Evolutionary conservation across 2,888 invertebrate species (phyloP).

Genomic region (Aplocera efformata): DNA sequence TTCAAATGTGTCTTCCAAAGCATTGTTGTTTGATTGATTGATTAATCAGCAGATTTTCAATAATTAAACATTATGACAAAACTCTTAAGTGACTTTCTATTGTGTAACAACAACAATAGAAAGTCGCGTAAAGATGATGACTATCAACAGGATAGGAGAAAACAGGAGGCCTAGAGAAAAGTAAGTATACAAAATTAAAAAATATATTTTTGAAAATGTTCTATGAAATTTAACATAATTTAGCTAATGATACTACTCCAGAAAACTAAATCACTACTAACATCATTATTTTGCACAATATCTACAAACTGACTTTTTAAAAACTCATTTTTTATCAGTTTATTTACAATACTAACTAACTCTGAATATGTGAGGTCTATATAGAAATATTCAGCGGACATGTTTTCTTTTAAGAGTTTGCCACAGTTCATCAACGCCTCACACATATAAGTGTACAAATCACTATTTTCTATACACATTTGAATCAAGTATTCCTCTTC

Average conservation of each 20-base stretch:
- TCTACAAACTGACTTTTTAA: slow-evolving; percentile 62
- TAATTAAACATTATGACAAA: too few species aligned
- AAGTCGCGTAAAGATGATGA: too few species aligned
- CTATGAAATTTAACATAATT: slow-evolving; percentile 9
- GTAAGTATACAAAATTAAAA: slow-evolving; percentile 3
- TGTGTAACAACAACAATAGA: too few species aligned
- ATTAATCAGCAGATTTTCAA: too few species aligned
- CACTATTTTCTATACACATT: slow-evolving; percentile 51
- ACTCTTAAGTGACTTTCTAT: too few species aligned
- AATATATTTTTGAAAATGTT: slow-evolving; percentile 6
- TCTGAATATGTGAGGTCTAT: slow-evolving; percentile 75
- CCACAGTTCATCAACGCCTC: slow-evolving; percentile 64
- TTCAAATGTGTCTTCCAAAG: too few species aligned
- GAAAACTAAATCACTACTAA: slow-evolving; percentile 55
- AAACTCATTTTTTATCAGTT: slow-evolving; percentile 55
- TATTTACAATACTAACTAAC: slow-evolving; percentile 61
- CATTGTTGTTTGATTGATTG: too few species aligned
- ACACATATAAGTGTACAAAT: slow-evolving; percentile 48
- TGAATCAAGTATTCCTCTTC: slow-evolving; percentile 45
- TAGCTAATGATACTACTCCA: slow-evolving; percentile 56
- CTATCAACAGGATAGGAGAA: not conserved
- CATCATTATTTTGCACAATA: slow-evolving; percentile 63
- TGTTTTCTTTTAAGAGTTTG: slow-evolving; percentile 53
- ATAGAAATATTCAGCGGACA: slow-evolving; percentile 63
- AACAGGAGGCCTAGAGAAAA: slow-evolving; percentile 6